Conservation (phyloP, 2,888 invertebrate species). For the Metalampra italica region DNA sequence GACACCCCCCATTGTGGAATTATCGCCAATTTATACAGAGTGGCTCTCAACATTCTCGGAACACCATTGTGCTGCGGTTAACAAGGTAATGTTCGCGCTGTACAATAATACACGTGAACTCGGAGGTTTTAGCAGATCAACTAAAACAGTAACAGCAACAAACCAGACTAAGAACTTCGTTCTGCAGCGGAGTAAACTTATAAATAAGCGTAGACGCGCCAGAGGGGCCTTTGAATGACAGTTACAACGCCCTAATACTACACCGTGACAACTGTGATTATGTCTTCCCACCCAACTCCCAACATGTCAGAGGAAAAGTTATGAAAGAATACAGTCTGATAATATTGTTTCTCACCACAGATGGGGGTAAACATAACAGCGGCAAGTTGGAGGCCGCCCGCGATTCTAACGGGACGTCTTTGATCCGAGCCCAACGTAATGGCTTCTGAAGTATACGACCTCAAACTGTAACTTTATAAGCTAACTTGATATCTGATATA, state of each 20-base stretch:
- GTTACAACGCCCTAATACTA: too few species aligned
- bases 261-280: too few species aligned
- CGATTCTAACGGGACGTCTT: slow-evolving; percentile 4
- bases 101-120: too few species aligned
- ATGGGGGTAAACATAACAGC: not conserved
- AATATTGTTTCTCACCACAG: not conserved
- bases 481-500: not conserved
- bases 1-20: not conserved
- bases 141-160: too few species aligned
- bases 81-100: not conserved
- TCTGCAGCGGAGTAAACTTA: too few species aligned
- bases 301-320: not conserved
- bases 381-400: not conserved
- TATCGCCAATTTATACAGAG: not conserved
- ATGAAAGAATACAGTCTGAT: not conserved
- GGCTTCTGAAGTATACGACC: not conserved
- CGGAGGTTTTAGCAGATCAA: too few species aligned
- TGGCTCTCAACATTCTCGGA: not conserved
- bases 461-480: slow-evolving; percentile 4
- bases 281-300: not conserved
- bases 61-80: not conserved
- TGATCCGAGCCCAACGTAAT: slow-evolving; percentile 5
- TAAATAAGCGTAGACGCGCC: too few species aligned
- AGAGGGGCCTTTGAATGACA: too few species aligned
- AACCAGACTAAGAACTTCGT: too few species aligned